Evolutionary conservation across 2,113 vertebrate genomes (phyloP), one percentile per base, ranked within the genome.

Genomic region (Mus spicilegus): DNA sequence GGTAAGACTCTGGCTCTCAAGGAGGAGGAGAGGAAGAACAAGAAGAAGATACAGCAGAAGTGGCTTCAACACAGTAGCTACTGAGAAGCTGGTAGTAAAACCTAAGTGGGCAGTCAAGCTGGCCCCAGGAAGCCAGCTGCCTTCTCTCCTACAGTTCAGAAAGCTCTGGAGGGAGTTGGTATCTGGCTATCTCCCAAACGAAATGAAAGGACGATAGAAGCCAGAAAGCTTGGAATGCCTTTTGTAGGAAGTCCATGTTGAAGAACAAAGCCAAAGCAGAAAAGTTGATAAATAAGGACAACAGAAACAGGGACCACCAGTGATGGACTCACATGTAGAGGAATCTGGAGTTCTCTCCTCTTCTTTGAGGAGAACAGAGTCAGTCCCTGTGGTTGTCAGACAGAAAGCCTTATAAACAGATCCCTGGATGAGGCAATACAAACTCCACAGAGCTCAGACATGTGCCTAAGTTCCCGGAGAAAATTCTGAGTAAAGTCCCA

Each of bases 391-490:
- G 14, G 28, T 3, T 90, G 19, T 51, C 33, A 61, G 10, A 13
- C 72, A 91, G 46, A 82, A 78, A 89, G 65, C n/a, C n/a, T 90
- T 36, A 69, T 36, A 89, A 81, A 28, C 42, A 91, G 91, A 65
- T 16, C 65, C 33, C 72, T 36, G 3, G 3, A 72, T 28, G 90
- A 93, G 42, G 76, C 19, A 51, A n/a, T 39, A 54, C 54, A 58
- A 39, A 49, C 39, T 93, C 77, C 42, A 28, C 1, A 82, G 36
- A 89, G 24, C 63, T 89, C 73, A 93, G 88, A 67, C 51, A 58
- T 33, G 42, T 85, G n/a, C 70, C 70, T 46, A 95, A 86, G 91
- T 90, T 46, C 56, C 72, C 90, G 58, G 54, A 26, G 69, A 76
- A 89, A 33, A 94, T 91, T 54, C 56, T 63, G 16, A 89, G 69